These are phyloP conservation scores for Apostichopus leukothele DNA, from an alignment of 53 echinoderm and acorn worm genomes.

Conservation along the genomic window DNA sequence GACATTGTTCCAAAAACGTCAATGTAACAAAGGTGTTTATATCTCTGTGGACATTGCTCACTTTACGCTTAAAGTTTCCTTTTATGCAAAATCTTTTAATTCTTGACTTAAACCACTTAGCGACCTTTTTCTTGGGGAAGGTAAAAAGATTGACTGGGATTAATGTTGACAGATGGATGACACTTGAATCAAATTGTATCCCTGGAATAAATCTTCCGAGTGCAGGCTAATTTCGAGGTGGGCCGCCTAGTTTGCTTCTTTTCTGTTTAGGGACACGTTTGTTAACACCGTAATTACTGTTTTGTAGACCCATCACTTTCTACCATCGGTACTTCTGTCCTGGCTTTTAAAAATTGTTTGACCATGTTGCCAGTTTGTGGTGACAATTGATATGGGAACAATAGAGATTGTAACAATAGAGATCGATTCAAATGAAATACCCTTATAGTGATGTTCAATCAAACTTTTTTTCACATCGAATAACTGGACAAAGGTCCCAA, in stretches of 20 bases:
- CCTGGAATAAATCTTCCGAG: neutral
- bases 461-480: neutral
- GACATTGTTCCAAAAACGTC: neutral
- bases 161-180: neutral
- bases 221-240: constrained; percentile 25
- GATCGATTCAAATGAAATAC: constrained; percentile 14
- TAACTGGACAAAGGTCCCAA: neutral
- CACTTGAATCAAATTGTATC: constrained; percentile 9
- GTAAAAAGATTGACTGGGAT: neutral
- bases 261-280: no score
- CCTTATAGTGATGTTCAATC: constrained; percentile 31
- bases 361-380: neutral
- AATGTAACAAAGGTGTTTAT: constrained; percentile 29
- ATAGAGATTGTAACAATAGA: neutral
- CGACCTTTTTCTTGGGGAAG: neutral
- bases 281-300: neutral
- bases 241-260: neutral
- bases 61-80: neutral
- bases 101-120: constrained; percentile 38
- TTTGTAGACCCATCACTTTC: neutral
- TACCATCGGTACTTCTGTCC: neutral
- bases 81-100: constrained; percentile 23
- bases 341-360: neutral
- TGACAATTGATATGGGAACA: neutral
- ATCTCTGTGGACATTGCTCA: neutral